Base-by-base conservation (phyloP, 2,797 vertebrate genomes). In the Malacoraja senta region DNA sequence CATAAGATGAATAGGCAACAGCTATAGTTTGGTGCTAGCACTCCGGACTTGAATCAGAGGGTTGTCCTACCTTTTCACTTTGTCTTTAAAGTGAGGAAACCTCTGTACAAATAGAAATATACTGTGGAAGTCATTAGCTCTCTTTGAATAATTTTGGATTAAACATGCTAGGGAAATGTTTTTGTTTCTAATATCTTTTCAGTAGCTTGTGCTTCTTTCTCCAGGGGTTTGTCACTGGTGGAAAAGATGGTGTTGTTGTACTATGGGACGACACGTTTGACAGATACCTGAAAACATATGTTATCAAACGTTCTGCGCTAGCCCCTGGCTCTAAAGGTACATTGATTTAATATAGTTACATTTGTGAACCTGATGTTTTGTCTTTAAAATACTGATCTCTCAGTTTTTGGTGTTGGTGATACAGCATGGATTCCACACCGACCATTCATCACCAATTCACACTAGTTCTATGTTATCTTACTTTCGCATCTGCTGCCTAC, bases 251-350 rank as follows among this genome's bases (percentile, higher is more conserved):
- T 10, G 96, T 99, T 21, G 98, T 99, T 3, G 98, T 98, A 95
- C 97, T 99, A 93, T 99, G 99, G 99, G 99, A 99, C 0, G 99
- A 99, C 95, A 98, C 97, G 10, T 99, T 99, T 93, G 99, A 99
- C 95, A 97, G 99, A 94, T 99, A 98, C 96, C 98, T 99, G 93
- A 99, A 99, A 97, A 99, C 99, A 7, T 99, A 99, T 93, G 98
- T 98, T 94, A 98, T 99, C 96, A 99, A 99, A 96, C 97, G 99
- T 96, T 96, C 98, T 93, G 98, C 99, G 79, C 96, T 99, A 92
- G 98, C 99, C 94, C 98, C 99, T 3, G 99, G 99, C 93, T 99
- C 99, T 94, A 99, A 99, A 99, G 99, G 99, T 99, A 74, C 0
- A 13, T 53, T 53, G 74, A 38, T 53, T n/a, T 58, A 74, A 53